Conservation (phyloP, 2,113 vertebrate genomes). For the Rhizomys pruinosus region DNA sequence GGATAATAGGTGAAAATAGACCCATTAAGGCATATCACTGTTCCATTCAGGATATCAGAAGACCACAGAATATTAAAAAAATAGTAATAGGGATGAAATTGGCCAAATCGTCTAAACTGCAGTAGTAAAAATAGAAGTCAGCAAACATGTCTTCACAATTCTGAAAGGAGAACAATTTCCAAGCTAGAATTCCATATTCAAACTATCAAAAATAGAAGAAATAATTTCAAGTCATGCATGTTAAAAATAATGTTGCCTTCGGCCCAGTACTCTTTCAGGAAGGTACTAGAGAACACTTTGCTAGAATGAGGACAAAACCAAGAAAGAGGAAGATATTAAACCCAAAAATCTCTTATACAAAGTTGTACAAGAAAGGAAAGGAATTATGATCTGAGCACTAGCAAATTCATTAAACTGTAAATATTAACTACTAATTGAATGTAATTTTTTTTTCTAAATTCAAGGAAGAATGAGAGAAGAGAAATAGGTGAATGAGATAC, state of each 20-base stretch:
- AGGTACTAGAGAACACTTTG: background rate
- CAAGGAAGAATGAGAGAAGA: background rate
- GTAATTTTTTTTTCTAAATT: background rate
- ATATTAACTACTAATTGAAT: background rate
- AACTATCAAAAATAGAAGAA: background rate
- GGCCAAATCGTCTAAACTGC: background rate
- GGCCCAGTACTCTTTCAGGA: background rate
- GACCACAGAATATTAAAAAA: constrained; percentile 3
- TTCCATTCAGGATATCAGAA: constrained; percentile 13
- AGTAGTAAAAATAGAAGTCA: constrained; percentile 13
- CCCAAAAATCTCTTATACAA: background rate
- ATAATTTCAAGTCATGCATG: no score
- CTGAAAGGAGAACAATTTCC: background rate
- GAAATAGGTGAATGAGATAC: background rate
- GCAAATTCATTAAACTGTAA: constrained; percentile 20
- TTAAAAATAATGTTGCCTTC: background rate
- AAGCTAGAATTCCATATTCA: background rate
- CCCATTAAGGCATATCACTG: background rate
- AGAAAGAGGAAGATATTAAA: background rate
- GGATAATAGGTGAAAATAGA: background rate
- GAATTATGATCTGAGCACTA: background rate
- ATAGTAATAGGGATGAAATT: background rate
- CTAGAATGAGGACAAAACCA: constrained; percentile 4
- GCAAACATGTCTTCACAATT: background rate
- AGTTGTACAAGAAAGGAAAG: constrained; percentile 16